Evolutionary conservation across 2,888 invertebrate genomes (phyloP), one percentile per base, ranked within the genome.

Genomic region (Drosophila hawaiiensis): DNA sequence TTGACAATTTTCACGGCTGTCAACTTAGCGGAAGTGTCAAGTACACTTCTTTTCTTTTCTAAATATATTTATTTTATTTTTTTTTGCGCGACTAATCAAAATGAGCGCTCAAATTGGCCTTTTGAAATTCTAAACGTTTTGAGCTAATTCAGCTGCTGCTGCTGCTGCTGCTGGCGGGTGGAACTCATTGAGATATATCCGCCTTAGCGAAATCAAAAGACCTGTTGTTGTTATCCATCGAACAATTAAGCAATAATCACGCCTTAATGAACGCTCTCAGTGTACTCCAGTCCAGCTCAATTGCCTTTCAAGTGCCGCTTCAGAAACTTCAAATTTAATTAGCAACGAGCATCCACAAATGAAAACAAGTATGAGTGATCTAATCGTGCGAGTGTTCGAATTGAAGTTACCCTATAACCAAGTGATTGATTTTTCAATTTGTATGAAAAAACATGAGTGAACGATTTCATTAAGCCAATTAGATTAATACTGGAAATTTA

Each of bases 1-100:
- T 78, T 77, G 79, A 84, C 90, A 91, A 82, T 84, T 85, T 87
- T 86, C 82, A 91, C 87, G 83, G 78, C 80, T 92, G 91, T 90
- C 90, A 87, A 86, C 84, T 90, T 91, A 84, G 90, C 91, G 91
- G 91, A 91, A 91, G 91, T 90, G 82, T 80, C 89, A 88, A 84
- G 66, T 67, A 61, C 71, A 37, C 25, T 54, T 43, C 28, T 58
- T 59, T 31, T 31, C 43, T 4, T 58, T 22, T 9, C 47, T 16
- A 47, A 47, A 47, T 9, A 47, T 3, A 16, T 25, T 16, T 31
- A 6, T 43, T 43, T 16, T 35, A 16, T 10, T 4, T 35, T 5
- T 31, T 59, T 47, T 70, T 59, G 22, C 29, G 28, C 33, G 60
- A 52, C 63, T 70, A 64, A 70, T 70, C 68, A 75, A 59, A 63